These are phyloP conservation scores for Cheumatopsyche charites DNA, from an alignment of 1,140 invertebrate species.

Conservation along the genomic window DNA sequence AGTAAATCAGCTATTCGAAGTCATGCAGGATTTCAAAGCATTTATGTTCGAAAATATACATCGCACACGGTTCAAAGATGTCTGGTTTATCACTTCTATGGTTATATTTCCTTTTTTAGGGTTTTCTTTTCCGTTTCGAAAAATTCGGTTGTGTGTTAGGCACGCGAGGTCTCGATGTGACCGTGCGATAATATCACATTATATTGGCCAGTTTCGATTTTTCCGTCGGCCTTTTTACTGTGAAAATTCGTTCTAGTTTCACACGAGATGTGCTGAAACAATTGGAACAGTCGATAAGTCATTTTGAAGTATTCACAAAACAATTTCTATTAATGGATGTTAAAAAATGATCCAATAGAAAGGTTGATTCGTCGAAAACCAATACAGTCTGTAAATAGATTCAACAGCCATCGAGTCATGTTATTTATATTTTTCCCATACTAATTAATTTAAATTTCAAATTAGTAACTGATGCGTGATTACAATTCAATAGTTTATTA, in stretches of 20 bases:
- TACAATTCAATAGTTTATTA: too few species aligned
- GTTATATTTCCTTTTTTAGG: not conserved
- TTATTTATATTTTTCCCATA: too few species aligned
- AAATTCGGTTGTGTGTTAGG: not conserved
- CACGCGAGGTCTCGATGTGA: constrained; percentile 15
- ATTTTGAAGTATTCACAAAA: too few species aligned
- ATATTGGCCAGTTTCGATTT: not conserved
- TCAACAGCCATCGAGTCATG: too few species aligned
- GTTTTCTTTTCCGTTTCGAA: constrained; percentile 6
- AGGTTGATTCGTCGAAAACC: too few species aligned
- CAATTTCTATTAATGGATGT: too few species aligned
- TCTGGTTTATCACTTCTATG: not conserved
- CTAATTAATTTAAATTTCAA: too few species aligned
- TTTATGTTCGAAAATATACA: not conserved
- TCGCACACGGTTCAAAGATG: not conserved
- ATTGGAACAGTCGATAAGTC: too few species aligned
- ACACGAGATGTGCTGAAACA: too few species aligned
- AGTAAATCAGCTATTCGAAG: not conserved
- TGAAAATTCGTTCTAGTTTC: constrained; percentile 3
- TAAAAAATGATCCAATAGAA: too few species aligned
- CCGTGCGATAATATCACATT: not conserved
- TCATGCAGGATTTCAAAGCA: not conserved
- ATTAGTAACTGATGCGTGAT: too few species aligned
- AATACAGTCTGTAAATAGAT: too few species aligned
- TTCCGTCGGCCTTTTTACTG: not conserved